Percentiles rank a stretch among this genome's conserved stretches.
phyloP scores from a whole-genome alignment of 1,140 invertebrate species.

The Nasonia longicornis region DNA sequence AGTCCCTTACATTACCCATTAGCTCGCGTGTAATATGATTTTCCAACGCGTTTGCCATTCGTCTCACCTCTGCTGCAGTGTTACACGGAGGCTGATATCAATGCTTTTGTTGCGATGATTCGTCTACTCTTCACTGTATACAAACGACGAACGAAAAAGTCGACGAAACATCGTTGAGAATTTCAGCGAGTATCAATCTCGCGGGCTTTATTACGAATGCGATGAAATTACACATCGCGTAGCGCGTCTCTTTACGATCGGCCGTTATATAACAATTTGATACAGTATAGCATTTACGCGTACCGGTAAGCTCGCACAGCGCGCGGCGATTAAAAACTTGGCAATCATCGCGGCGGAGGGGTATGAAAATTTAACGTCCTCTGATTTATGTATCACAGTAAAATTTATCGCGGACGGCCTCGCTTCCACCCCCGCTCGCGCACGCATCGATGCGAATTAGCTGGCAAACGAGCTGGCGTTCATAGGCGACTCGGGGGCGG shows the following conservation, averaged over 20 bases:
- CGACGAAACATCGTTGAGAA: not conserved
- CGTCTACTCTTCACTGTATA: too few relatives aligned
- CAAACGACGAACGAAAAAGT: not conserved
- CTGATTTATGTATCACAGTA: not conserved
- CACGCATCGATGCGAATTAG: too few relatives aligned
- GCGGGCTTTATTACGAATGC: not conserved
- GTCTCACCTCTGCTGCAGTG: not conserved
- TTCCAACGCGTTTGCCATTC: slow-evolving; percentile 33
- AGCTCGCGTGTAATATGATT: slow-evolving; percentile 29
- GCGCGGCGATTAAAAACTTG: not conserved
- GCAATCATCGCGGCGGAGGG: not conserved
- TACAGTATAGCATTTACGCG: not conserved
- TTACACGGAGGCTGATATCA: not conserved
- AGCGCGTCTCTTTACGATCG: not conserved
- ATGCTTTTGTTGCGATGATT: not conserved
- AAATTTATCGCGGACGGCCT: not conserved
- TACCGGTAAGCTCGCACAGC: not conserved
- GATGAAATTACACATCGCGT: slow-evolving; percentile 6
- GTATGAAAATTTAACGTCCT: not conserved
- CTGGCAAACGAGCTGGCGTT: too few relatives aligned
- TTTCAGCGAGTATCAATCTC: not conserved
- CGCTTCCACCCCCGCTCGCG: too few relatives aligned
- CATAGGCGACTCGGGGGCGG: too few relatives aligned
- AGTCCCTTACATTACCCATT: slow-evolving; percentile 9
- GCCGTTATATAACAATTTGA: not conserved